phyloP scores from a whole-genome alignment of 2,797 vertebrate species.

The Platalea minor region DNA sequence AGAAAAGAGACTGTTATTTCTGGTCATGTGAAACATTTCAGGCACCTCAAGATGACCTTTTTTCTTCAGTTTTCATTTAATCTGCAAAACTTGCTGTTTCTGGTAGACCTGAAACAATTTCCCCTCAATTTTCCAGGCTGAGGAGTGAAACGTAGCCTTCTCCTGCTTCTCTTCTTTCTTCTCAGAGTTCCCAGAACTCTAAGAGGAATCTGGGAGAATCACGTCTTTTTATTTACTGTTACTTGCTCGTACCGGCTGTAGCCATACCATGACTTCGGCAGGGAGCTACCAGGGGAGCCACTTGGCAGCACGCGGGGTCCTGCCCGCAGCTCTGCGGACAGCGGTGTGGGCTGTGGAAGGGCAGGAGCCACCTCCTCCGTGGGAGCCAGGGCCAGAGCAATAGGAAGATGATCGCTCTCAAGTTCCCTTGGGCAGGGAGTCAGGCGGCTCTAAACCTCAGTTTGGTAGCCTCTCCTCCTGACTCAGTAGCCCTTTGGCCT shows the following conservation, averaged over 20 bases:
- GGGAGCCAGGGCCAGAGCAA: not conserved
- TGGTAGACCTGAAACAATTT: not conserved
- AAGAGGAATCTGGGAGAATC: not conserved
- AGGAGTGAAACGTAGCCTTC: not conserved
- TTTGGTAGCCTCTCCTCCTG: not conserved
- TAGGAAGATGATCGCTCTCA: not conserved
- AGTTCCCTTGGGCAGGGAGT: not conserved
- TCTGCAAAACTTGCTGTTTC: not conserved
- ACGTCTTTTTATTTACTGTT: not conserved
- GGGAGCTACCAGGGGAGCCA: not conserved
- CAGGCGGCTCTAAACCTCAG: not conserved
- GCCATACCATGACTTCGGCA: accelerated
- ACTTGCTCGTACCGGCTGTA: not conserved
- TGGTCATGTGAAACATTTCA: not conserved
- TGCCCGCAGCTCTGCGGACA: accelerated
- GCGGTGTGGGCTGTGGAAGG: not conserved
- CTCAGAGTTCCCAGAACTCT: not conserved
- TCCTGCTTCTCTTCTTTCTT: not conserved
- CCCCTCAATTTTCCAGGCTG: not conserved
- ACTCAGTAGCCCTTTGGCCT: not conserved
- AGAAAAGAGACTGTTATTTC: not conserved
- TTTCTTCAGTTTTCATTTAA: not conserved
- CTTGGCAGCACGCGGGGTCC: not conserved
- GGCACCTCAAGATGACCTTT: not conserved
- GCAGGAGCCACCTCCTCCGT: not conserved